Conservation (phyloP, 2,113 vertebrate species). For the Stegostoma tigrinum region DNA sequence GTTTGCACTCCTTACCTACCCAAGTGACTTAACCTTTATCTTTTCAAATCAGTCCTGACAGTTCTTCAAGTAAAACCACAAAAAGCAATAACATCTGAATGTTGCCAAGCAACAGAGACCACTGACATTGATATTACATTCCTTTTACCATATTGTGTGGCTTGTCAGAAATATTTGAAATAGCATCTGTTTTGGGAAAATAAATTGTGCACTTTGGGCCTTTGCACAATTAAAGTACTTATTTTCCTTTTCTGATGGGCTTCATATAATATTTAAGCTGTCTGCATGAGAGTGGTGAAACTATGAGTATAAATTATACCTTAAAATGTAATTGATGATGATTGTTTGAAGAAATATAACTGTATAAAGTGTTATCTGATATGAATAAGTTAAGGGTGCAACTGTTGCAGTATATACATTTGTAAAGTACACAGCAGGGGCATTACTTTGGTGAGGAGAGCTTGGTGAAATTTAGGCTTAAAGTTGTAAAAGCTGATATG, state of each 20-base stretch:
- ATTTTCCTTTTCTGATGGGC: neutral
- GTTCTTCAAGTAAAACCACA: neutral
- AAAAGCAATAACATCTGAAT: neutral
- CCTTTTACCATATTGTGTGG: neutral
- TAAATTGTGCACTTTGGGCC: neutral
- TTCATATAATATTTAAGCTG: neutral
- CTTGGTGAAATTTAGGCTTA: neutral
- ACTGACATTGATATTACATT: neutral
- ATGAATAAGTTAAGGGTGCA: neutral
- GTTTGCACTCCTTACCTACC: neutral
- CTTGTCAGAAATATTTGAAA: neutral
- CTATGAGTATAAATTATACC: neutral
- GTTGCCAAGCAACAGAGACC: conserved; percentile 3
- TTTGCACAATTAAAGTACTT: neutral
- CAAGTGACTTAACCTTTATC: conserved; percentile 8
- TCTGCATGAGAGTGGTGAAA: neutral
- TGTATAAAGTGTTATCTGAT: neutral
- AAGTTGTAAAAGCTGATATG: too few species aligned
- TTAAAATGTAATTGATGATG: neutral
- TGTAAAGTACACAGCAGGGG: neutral
- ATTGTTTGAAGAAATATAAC: neutral
- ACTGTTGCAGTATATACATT: neutral
- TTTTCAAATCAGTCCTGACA: conserved; percentile 2
- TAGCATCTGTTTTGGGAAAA: neutral
- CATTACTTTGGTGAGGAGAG: neutral